Evolutionary conservation across 1,140 invertebrate genomes (phyloP).

Genomic region (Cydia amplana): DNA sequence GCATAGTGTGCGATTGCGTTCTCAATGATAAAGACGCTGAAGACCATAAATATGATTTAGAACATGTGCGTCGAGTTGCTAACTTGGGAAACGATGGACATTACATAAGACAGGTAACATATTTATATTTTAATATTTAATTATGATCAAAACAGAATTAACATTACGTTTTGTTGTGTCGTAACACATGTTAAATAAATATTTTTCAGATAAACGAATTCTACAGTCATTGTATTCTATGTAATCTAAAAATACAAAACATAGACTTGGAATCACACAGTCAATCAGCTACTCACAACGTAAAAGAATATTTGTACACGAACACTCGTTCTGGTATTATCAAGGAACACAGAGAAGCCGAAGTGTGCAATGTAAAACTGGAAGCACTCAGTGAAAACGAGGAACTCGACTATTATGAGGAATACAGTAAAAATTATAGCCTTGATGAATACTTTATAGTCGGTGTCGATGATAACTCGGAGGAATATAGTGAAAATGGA

Average conservation of each 20-base stretch:
- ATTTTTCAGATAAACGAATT: conserved; percentile 8
- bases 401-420: not conserved
- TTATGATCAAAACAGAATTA: too few relatives aligned
- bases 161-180: not conserved
- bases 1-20: not conserved
- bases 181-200: not conserved
- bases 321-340: not conserved
- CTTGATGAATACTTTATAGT: not conserved
- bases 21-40: not conserved
- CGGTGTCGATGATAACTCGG: not conserved
- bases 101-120: not conserved
- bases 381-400: not conserved
- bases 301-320: conserved; percentile 6
- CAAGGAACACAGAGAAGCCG: not conserved
- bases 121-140: not conserved
- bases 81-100: not conserved
- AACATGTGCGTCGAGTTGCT: not conserved
- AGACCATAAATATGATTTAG: not conserved
- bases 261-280: not conserved
- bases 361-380: not conserved
- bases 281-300: not conserved
- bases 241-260: not conserved
- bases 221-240: conserved; percentile 5
- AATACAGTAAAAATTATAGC: not conserved
- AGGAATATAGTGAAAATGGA: not conserved